A percentile compares a stretch with the other conserved stretches of the same genome.
phyloP scores from a whole-genome alignment of 2,888 invertebrate genomes.

The Yponomeuta sedellus region DNA sequence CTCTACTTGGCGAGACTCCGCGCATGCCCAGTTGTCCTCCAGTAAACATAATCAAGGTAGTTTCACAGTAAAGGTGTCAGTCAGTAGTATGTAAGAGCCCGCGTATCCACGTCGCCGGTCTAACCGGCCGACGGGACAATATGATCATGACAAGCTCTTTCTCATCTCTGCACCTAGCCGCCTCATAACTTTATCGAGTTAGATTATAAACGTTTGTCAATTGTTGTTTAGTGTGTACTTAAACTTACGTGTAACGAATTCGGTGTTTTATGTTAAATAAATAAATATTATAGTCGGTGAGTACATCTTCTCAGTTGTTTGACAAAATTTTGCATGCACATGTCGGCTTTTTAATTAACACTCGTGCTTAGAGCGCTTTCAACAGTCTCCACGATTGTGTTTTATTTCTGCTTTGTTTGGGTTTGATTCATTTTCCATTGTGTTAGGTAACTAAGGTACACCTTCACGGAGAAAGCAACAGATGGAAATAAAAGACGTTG shows the following conservation, averaged over 20 bases:
- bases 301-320: slow-evolving; percentile 19
- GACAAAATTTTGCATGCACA: slow-evolving; percentile 1
- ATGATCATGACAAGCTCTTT: slow-evolving; percentile 31
- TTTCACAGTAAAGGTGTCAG: slow-evolving; percentile 46
- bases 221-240: slow-evolving; percentile 54
- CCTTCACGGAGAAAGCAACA: not conserved
- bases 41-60: slow-evolving; percentile 40
- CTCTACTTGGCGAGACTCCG: slow-evolving; percentile 54
- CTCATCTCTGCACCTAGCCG: slow-evolving; percentile 32
- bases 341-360: not conserved
- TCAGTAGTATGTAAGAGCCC: slow-evolving; percentile 55
- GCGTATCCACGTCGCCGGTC: slow-evolving; percentile 46
- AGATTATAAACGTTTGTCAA: slow-evolving; percentile 47
- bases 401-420: not conserved
- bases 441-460: not conserved
- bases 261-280: slow-evolving; percentile 32
- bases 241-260: slow-evolving; percentile 21
- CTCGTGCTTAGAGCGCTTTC: not conserved
- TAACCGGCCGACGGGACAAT: slow-evolving; percentile 45
- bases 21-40: slow-evolving; percentile 55
- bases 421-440: not conserved
- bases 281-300: slow-evolving; percentile 34
- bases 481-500: not conserved
- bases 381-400: not conserved
- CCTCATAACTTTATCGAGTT: slow-evolving; percentile 37